phyloP scores from a whole-genome alignment of 2,113 vertebrate species.

The Oenanthe oenanthe region DNA sequence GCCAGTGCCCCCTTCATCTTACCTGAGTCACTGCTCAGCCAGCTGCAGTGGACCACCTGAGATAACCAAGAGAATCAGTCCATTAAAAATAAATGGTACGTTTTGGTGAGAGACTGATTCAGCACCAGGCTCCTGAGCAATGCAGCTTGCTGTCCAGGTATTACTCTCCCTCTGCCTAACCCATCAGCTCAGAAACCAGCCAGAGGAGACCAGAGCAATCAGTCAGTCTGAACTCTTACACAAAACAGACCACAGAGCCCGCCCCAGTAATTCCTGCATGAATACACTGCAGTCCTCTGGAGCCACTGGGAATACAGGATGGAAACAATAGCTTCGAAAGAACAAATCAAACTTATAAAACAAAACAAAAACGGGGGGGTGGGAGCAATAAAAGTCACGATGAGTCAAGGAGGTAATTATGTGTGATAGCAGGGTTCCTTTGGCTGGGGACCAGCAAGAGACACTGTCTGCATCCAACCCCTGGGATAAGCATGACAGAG shows the following conservation, averaged over 20 bases:
- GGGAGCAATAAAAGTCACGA: not conserved
- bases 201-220: not conserved
- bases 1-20: not conserved
- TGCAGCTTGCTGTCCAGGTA: not conserved
- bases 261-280: constrained; percentile 25
- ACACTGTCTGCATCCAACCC: not conserved
- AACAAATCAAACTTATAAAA: constrained; percentile 36
- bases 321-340: constrained; percentile 44
- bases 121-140: not conserved
- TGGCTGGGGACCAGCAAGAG: constrained; percentile 11
- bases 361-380: not conserved
- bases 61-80: not conserved
- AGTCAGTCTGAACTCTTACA: constrained; percentile 35
- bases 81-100: not conserved
- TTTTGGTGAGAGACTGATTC: not conserved
- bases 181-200: constrained; percentile 1
- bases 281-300: constrained; percentile 13
- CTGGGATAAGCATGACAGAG: constrained; percentile 10
- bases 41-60: not conserved
- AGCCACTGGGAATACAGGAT: constrained; percentile 47
- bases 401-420: constrained; percentile 38
- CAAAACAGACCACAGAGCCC: constrained; percentile 34
- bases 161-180: not conserved
- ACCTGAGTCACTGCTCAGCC: not conserved
- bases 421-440: constrained; percentile 36